Conservation (phyloP, 2,888 invertebrate species). For the Copidosoma aretas region DNA sequence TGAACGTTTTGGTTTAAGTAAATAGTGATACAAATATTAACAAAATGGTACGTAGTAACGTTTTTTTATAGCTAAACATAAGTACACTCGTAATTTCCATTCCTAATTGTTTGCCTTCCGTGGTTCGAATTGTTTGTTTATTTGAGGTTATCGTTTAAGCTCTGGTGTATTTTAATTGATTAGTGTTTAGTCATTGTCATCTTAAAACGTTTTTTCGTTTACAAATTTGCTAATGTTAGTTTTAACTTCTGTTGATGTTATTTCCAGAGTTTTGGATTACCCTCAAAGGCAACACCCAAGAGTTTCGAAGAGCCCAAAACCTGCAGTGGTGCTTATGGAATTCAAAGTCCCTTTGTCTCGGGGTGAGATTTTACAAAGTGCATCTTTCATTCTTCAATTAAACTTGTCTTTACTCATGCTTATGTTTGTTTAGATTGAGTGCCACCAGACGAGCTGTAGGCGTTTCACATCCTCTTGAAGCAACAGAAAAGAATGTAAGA, state of each 20-base stretch:
- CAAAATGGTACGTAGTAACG: slow-evolving; percentile 29
- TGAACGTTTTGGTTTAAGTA: slow-evolving; percentile 13
- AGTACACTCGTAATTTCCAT: background rate
- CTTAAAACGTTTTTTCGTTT: background rate
- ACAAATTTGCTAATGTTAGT: background rate
- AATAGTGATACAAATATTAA: background rate
- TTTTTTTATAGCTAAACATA: background rate
- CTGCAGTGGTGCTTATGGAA: slow-evolving; percentile 63
- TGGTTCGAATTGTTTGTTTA: background rate
- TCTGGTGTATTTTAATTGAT: background rate
- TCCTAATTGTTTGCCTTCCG: background rate
- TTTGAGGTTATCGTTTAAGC: background rate
- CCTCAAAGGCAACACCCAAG: slow-evolving; percentile 68
- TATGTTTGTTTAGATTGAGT: slow-evolving; percentile 60
- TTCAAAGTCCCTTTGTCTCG: slow-evolving; percentile 70
- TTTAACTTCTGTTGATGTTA: background rate
- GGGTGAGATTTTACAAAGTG: slow-evolving; percentile 58
- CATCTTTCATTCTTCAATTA: slow-evolving; percentile 12
- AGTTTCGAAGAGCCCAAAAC: slow-evolving; percentile 12
- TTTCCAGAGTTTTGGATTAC: slow-evolving; percentile 72
- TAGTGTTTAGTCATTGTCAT: background rate
- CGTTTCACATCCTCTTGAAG: slow-evolving; percentile 72
- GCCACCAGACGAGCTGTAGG: slow-evolving; percentile 66
- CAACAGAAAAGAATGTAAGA: slow-evolving; percentile 73
- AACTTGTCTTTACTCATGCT: slow-evolving; percentile 8